Conservation (phyloP, 1,140 invertebrate species). For the Halictus rubicundus region DNA sequence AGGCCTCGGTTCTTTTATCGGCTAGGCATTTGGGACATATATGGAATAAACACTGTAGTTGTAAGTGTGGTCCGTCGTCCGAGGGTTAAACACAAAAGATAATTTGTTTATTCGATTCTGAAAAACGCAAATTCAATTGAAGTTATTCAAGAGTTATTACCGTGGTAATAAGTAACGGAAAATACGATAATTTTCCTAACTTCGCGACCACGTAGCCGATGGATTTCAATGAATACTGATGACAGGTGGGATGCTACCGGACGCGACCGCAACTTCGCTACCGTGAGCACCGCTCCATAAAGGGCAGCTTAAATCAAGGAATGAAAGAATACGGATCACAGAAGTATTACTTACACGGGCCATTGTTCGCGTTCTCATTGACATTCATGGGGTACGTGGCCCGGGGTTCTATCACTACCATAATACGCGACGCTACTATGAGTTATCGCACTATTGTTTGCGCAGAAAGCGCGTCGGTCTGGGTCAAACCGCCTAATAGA, state of each 20-base stretch:
- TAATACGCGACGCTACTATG: constrained; percentile 71
- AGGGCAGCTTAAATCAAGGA: constrained; percentile 54
- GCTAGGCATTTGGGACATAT: no score
- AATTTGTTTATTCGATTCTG: no score
- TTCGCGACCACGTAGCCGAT: not conserved
- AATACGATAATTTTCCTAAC: not conserved
- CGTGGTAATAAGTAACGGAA: not conserved
- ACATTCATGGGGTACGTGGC: constrained; percentile 65
- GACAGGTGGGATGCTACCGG: constrained; percentile 40
- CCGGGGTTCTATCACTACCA: constrained; percentile 66
- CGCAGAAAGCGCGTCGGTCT: constrained; percentile 38
- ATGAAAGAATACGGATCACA: constrained; percentile 64
- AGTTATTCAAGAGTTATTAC: not conserved
- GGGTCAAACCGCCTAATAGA: constrained; percentile 42
- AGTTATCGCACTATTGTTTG: constrained; percentile 71
- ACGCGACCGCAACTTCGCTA: constrained; percentile 34
- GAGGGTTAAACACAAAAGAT: no score
- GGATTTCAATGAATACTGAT: constrained; percentile 49
- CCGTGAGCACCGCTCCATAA: constrained; percentile 35
- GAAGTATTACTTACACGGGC: constrained; percentile 65
- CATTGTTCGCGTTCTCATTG: constrained; percentile 68
- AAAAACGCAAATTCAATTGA: no score
- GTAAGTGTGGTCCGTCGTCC: no score
- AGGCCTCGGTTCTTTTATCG: no score
- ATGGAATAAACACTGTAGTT: no score